These are phyloP conservation scores for Sturnira hondurensis DNA, from an alignment of 2,113 vertebrate genomes.

Conservation along the genomic window DNA sequence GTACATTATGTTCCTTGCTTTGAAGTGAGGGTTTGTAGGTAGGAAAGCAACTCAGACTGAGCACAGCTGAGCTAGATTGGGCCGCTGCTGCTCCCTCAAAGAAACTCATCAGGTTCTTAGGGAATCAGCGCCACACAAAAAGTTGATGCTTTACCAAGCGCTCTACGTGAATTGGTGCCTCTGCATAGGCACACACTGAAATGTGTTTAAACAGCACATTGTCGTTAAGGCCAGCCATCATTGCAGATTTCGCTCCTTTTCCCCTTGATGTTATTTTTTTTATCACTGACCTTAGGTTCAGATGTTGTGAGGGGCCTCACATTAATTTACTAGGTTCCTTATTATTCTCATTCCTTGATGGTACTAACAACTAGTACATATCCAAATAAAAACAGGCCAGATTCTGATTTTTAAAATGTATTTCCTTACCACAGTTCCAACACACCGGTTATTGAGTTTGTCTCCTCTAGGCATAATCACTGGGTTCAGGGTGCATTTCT, in stretches of 20 bases:
- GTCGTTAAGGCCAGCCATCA: not conserved
- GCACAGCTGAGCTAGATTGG: constrained; percentile 93
- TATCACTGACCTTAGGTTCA: not conserved
- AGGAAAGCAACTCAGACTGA: constrained; percentile 91
- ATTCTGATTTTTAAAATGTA: not conserved
- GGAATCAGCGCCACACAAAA: constrained; percentile 82
- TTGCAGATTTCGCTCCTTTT: not conserved
- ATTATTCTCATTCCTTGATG: not conserved
- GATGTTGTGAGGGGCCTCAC: not conserved
- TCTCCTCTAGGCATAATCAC: not conserved
- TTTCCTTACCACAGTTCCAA: not conserved
- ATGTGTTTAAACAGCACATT: not conserved
- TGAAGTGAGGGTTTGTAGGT: constrained; percentile 96
- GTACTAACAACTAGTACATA: not conserved
- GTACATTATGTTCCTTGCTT: constrained; percentile 99
- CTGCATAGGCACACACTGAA: not conserved
- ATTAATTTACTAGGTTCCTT: not conserved
- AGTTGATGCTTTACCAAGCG: constrained; percentile 85
- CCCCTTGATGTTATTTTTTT: not conserved
- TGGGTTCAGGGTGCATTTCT: not conserved
- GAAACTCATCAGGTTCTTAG: constrained; percentile 85
- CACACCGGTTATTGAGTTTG: not conserved
- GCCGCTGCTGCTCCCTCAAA: constrained; percentile 91
- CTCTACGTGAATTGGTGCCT: not conserved
- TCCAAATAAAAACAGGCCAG: not conserved